These are phyloP conservation scores for Butorides virescens DNA, from an alignment of 2,113 vertebrate species.

Conservation along the genomic window DNA sequence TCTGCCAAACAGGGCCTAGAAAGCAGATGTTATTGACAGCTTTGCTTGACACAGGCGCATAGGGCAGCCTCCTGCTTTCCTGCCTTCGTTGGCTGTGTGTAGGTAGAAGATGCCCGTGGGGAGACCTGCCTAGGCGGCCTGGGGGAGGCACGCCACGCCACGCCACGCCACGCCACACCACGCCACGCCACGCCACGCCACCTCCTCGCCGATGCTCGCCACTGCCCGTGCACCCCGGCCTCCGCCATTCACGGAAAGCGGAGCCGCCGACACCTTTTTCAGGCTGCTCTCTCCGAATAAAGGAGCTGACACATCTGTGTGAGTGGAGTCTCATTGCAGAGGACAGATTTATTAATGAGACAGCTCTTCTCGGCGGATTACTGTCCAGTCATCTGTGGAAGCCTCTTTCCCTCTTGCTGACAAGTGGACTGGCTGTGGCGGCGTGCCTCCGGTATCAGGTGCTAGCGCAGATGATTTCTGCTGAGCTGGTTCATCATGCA, in stretches of 20 bases:
- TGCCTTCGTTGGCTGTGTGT: accelerated
- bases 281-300: neutral
- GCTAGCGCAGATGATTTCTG: constrained; percentile 3
- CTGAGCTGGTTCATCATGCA: neutral
- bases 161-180: too few relatives aligned
- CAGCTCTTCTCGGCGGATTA: neutral
- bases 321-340: neutral
- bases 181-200: neutral
- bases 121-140: neutral
- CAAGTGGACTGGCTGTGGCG: neutral
- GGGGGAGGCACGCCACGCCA: neutral
- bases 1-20: neutral
- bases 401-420: neutral
- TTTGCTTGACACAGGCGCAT: neutral
- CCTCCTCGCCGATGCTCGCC: neutral
- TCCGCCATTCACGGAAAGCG: neutral
- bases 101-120: neutral
- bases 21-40: neutral
- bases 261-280: neutral
- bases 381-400: constrained; percentile 38
- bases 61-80: neutral
- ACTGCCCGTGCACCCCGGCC: neutral
- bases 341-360: neutral
- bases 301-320: constrained; percentile 18
- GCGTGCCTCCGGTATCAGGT: constrained; percentile 8